A percentile compares a stretch with the other conserved stretches of the same genome.
phyloP scores from a whole-genome alignment of 2,888 invertebrate species.

The Enoplolaimus lenunculus region DNA sequence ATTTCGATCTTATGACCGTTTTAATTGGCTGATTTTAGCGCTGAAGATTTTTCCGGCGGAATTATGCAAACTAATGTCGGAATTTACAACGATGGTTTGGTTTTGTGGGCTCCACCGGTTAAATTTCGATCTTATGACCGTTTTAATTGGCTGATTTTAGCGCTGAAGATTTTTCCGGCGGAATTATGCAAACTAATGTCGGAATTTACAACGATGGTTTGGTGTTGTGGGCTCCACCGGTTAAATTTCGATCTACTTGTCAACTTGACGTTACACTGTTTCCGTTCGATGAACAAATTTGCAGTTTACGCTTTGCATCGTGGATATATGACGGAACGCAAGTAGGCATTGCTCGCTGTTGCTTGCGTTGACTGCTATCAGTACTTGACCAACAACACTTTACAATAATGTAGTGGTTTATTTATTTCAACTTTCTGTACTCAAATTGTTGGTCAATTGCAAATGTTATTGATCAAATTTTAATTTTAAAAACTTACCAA shows the following conservation, averaged over 20 bases:
- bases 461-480: no score
- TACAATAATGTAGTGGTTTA: no score
- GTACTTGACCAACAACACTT: no score
- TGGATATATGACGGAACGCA: constrained; percentile 48
- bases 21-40: constrained; percentile 43
- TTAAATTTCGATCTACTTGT: constrained; percentile 39
- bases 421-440: constrained; percentile 11
- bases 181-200: constrained; percentile 49
- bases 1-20: no score
- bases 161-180: constrained; percentile 49
- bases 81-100: constrained; percentile 44
- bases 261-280: constrained; percentile 48
- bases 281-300: constrained; percentile 50
- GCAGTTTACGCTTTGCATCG: constrained; percentile 47
- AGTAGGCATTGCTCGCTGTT: constrained; percentile 28
- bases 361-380: no score
- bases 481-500: no score
- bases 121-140: constrained; percentile 39
- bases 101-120: constrained; percentile 42
- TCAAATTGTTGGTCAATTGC: background rate
- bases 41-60: constrained; percentile 49
- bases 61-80: constrained; percentile 50
- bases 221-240: constrained; percentile 42
- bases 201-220: constrained; percentile 46
- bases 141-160: constrained; percentile 41